Base-by-base conservation (phyloP, 2,113 vertebrate genomes). In the Neotoma lepida region DNA sequence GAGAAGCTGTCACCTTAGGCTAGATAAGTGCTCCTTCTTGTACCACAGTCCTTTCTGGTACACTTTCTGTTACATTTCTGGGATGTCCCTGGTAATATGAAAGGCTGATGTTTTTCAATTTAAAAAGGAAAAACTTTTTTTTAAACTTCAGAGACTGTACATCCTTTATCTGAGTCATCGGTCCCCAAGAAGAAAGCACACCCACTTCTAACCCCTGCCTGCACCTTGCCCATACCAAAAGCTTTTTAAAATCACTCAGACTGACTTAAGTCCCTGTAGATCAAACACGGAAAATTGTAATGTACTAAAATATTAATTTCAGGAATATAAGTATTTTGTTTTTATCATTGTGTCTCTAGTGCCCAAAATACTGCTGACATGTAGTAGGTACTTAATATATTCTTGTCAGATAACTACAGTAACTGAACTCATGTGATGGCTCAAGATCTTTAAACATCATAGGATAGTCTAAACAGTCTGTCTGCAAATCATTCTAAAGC, bases 21-120 rank as follows among this genome's bases (percentile, higher is more conserved):
- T 71, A 15, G 17, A 13, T 18, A 41, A 77, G 10, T 80, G 28
- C 12, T 61, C 20, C 89, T 82, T 84, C 44, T 30, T 41, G 22
- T 1, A n/a, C 3, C 9, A 51, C 13, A 18, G 30, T 89, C 12
- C 13, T 39, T 35, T 95, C 51, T 87, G n/a, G 20, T 81, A 61
- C 33, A 66, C 56, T 82, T 93, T n/a, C 44, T 87, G 22, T 64
- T 85, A 18, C 33, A 78, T 73, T 91, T 84, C 54, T 49, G 74
- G 39, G 17, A 28, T 82, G 41, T 28, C 2, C 14, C 24, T 39
- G 63, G 5, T 64, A 56, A 80, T 81, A 74, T 46, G 49, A 51
- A 95, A 56, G 13, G 26, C 86, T 87, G 49, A 26, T 90, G 39
- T 28, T 88, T 92, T 89, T 86, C 20, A 3, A 5, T 91, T 91